A percentile compares a stretch with the other conserved stretches of the same genome.
phyloP scores from a whole-genome alignment of 2,113 vertebrate genomes.

The Tympanuchus pallidicinctus region DNA sequence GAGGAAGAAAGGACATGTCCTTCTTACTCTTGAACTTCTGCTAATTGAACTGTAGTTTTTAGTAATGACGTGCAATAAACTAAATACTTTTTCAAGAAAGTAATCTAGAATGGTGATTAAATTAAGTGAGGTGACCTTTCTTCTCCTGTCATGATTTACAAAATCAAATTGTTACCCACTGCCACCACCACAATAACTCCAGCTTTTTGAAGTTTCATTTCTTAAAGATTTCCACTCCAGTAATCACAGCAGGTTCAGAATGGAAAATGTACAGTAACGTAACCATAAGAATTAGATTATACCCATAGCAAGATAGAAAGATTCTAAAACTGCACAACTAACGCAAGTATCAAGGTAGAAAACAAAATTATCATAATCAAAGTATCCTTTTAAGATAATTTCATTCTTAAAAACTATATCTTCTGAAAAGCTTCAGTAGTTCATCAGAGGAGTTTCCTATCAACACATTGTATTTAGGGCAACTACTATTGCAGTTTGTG shows the following conservation, averaged over 20 bases:
- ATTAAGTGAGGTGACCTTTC: background rate
- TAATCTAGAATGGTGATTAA: background rate
- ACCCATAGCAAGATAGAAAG: background rate
- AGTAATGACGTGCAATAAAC: background rate
- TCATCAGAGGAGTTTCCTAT: background rate
- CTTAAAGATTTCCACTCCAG: background rate
- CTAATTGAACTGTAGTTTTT: background rate
- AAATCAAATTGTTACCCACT: background rate
- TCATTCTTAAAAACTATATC: background rate
- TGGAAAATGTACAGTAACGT: background rate
- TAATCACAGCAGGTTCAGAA: background rate
- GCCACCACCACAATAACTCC: background rate
- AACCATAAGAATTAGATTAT: background rate
- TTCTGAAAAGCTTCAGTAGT: background rate
- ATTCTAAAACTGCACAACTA: background rate
- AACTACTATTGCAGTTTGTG: background rate
- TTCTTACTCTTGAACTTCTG: background rate
- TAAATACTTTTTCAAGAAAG: background rate
- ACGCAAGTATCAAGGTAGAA: background rate
- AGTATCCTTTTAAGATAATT: background rate
- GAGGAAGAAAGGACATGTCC: background rate
- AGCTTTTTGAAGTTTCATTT: background rate
- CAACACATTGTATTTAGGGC: background rate
- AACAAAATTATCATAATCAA: too few relatives aligned
- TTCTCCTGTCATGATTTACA: constrained; percentile 4